These are phyloP conservation scores for Opisthograptis luteolata DNA, from an alignment of 2,888 invertebrate genomes.

Conservation along the genomic window DNA sequence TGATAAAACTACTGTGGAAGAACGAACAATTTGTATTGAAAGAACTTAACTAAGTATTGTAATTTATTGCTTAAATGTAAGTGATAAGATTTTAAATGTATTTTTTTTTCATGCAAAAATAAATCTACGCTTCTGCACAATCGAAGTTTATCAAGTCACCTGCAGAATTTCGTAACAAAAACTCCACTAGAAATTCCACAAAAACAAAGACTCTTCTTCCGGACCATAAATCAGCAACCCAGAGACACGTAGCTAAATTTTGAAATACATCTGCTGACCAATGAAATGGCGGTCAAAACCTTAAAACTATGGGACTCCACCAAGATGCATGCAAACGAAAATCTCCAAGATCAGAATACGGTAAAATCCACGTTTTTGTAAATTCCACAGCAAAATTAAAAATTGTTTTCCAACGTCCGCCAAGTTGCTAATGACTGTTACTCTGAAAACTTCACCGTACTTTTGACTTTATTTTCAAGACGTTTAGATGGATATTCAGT, in stretches of 20 bases:
- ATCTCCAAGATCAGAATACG: slow-evolving; percentile 74
- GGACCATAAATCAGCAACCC: slow-evolving; percentile 22
- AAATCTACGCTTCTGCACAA: too few species aligned
- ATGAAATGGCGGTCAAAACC: slow-evolving; percentile 42
- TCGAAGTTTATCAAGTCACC: too few species aligned
- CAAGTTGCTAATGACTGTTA: slow-evolving; percentile 53
- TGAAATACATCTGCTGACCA: slow-evolving; percentile 49
- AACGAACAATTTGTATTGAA: too few species aligned
- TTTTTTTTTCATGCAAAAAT: too few species aligned
- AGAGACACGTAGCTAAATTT: slow-evolving; percentile 32
- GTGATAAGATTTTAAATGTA: too few species aligned
- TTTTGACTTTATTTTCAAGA: slow-evolving; percentile 42
- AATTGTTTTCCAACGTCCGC: slow-evolving; percentile 42
- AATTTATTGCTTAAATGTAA: too few species aligned
- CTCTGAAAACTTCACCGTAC: slow-evolving; percentile 40
- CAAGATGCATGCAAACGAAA: slow-evolving; percentile 62
- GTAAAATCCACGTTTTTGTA: slow-evolving; percentile 76
- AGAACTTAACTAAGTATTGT: too few species aligned
- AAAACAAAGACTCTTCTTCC: neutral
- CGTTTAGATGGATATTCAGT: slow-evolving; percentile 50
- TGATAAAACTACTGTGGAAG: neutral
- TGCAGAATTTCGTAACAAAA: too few species aligned
- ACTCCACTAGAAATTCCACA: too few species aligned
- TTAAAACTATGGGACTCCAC: slow-evolving; percentile 47
- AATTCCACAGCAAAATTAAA: slow-evolving; percentile 72